phyloP scores from a whole-genome alignment of 2,113 vertebrate species.

The Bungarus multicinctus region DNA sequence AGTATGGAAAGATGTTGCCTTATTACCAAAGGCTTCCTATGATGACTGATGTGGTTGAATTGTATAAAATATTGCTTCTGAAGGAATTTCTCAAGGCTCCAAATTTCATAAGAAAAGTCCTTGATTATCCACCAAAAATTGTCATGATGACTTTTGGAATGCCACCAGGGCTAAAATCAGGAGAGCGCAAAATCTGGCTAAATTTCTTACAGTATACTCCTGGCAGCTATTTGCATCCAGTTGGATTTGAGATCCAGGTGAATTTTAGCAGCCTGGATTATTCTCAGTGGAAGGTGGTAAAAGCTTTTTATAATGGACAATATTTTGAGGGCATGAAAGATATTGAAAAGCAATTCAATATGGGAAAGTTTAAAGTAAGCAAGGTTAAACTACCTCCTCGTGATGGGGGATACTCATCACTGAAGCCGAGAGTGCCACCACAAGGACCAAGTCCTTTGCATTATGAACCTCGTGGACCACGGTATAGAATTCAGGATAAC shows the following conservation, averaged over 20 bases:
- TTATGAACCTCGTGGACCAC: conserved; percentile 8
- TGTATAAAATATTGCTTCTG: not conserved
- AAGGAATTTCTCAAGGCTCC: conserved; percentile 29
- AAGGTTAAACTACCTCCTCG: not conserved
- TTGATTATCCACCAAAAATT: not conserved
- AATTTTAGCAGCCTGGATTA: not conserved
- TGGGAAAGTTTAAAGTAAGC: not conserved
- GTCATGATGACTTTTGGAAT: not conserved
- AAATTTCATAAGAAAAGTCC: conserved; percentile 34
- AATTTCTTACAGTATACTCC: not conserved
- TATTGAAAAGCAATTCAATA: conserved; percentile 3
- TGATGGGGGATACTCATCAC: not conserved
- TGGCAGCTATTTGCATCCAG: not conserved
- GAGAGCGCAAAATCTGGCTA: conserved; percentile 41
- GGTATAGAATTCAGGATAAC: not conserved
- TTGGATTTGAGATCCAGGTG: not conserved
- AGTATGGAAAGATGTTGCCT: not conserved
- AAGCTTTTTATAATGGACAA: not conserved
- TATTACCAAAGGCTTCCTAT: not conserved
- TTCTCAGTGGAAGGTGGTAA: not conserved
- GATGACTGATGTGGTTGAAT: not conserved
- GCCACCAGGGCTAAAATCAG: conserved; percentile 35
- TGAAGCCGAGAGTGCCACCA: not conserved
- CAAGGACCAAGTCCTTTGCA: not conserved
- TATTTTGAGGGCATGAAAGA: conserved; percentile 13